Percentiles rank a stretch among this genome's conserved stretches.
Evolutionary conservation across 1,140 invertebrate genomes (phyloP).

Genomic region (Leguminivora glycinivorella): DNA sequence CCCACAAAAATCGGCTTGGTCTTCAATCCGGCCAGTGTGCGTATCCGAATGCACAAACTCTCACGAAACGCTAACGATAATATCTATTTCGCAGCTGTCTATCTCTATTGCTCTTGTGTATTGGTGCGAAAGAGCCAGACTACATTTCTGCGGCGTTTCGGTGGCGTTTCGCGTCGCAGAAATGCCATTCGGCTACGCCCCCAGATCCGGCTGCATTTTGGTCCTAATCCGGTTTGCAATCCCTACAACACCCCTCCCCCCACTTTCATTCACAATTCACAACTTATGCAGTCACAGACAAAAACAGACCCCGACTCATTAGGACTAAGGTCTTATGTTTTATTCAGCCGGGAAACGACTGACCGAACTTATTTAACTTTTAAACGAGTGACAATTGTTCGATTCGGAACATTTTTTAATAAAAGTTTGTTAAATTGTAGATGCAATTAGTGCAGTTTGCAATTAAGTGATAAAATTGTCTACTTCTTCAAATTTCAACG

Average conservation of each 20-base stretch:
- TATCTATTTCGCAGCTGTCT: too few species aligned
- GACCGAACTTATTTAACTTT: slow-evolving; percentile 75
- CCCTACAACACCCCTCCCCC: slow-evolving; percentile 58
- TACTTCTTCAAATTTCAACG: not conserved
- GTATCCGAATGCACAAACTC: too few species aligned
- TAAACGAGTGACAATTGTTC: slow-evolving; percentile 73
- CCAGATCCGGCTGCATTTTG: too few species aligned
- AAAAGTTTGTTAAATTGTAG: slow-evolving; percentile 42
- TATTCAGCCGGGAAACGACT: slow-evolving; percentile 70
- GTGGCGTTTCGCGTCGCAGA: too few species aligned
- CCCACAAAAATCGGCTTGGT: too few species aligned
- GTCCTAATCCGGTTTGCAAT: too few species aligned
- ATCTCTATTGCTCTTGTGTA: too few species aligned
- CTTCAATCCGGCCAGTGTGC: too few species aligned
- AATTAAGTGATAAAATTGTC: slow-evolving; percentile 32
- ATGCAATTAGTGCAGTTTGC: slow-evolving; percentile 46
- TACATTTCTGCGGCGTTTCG: too few species aligned
- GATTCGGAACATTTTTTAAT: slow-evolving; percentile 59
- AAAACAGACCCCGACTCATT: slow-evolving; percentile 70
- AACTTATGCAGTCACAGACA: slow-evolving; percentile 72
- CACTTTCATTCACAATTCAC: slow-evolving; percentile 71
- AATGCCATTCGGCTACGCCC: too few species aligned
- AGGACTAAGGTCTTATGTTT: slow-evolving; percentile 74
- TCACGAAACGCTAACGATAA: too few species aligned
- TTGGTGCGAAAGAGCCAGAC: too few species aligned